Evolutionary conservation across 2,113 vertebrate species (phyloP).

Genomic region (Kobus ellipsiprymnus): DNA sequence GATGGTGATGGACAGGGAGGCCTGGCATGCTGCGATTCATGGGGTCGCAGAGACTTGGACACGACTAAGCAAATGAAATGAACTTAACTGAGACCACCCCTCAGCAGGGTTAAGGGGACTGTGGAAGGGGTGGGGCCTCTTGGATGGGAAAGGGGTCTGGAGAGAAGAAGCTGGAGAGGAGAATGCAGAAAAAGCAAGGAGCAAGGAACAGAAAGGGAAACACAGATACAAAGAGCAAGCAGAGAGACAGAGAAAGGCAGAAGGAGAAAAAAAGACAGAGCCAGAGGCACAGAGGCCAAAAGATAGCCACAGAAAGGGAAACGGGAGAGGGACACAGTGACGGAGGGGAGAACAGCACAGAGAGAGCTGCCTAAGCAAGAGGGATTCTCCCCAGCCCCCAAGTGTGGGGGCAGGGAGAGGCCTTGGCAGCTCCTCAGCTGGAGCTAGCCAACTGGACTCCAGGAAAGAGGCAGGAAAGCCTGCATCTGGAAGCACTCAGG

Average conservation of each 20-base stretch:
- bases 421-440: neutral
- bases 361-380: neutral
- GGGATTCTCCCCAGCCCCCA: neutral
- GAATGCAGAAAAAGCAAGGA: neutral
- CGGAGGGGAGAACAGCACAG: neutral
- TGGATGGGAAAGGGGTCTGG: neutral
- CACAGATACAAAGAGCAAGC: neutral
- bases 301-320: neutral
- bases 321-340: no score
- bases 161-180: neutral
- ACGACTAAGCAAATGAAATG: no score
- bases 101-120: neutral
- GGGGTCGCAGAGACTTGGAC: no score
- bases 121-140: neutral
- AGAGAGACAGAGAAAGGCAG: neutral
- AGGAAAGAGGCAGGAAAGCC: neutral
- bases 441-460: neutral
- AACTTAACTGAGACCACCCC: neutral
- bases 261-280: neutral
- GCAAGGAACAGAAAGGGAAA: neutral
- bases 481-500: conserved; percentile 9
- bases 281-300: neutral
- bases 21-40: no score
- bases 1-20: no score
- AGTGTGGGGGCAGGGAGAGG: neutral